Conservation (phyloP, 2,113 vertebrate genomes). For the Eidolon helvum region DNA sequence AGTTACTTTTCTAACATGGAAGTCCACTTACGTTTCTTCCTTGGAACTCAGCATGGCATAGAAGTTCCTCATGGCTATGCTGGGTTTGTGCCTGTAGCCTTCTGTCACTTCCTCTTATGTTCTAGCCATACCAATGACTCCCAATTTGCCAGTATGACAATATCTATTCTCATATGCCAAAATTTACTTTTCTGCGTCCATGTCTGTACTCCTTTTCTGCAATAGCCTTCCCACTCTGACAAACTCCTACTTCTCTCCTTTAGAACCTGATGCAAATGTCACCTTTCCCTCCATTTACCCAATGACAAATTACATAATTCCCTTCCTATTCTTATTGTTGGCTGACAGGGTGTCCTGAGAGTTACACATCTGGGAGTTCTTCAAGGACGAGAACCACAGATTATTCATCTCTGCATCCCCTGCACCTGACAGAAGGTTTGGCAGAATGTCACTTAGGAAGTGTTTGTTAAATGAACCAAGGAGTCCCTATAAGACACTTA, state of each 20-base stretch:
- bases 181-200: neutral
- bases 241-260: neutral
- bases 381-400: neutral
- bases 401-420: neutral
- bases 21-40: neutral
- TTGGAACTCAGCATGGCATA: neutral
- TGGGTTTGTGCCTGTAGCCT: neutral
- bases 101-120: neutral
- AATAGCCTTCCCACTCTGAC: neutral
- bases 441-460: neutral
- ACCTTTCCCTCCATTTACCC: neutral
- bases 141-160: neutral
- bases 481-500: constrained; percentile 63
- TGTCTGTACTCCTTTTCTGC: neutral
- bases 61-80: neutral
- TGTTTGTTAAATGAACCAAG: neutral
- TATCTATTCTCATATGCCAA: too few species aligned
- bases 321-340: neutral
- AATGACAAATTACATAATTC: neutral
- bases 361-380: neutral
- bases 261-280: neutral
- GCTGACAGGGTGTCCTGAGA: neutral
- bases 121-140: neutral
- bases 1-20: neutral
- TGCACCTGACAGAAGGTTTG: neutral